Percentiles rank a stretch among this genome's conserved stretches.
Evolutionary conservation across 2,797 vertebrate genomes (phyloP).

Genomic region (Chelon auratus): DNA sequence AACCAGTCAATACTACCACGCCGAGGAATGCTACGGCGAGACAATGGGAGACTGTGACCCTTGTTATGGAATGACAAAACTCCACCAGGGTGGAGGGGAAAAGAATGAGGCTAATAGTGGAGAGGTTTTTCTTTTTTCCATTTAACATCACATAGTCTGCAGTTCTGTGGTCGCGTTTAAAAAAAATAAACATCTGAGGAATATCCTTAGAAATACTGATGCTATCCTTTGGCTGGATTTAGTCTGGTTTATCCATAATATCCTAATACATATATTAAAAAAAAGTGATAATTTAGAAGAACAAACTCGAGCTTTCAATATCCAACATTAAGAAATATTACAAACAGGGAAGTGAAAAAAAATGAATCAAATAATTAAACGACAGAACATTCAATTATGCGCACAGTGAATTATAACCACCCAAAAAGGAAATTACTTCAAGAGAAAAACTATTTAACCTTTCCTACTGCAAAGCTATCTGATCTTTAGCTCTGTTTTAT

Average conservation of each 20-base stretch:
- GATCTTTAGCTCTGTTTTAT: not conserved
- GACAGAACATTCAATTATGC: too few relatives aligned
- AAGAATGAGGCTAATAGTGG: not conserved
- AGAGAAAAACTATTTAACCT: not conserved
- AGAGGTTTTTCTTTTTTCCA: slow-evolving; percentile 1
- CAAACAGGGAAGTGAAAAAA: not conserved
- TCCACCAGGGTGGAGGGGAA: slow-evolving; percentile 33
- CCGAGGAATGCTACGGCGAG: slow-evolving; percentile 54
- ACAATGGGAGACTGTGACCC: slow-evolving; percentile 75
- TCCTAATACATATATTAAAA: not conserved
- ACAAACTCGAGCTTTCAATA: not conserved
- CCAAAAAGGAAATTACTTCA: not conserved
- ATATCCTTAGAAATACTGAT: not conserved
- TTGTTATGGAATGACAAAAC: slow-evolving; percentile 76
- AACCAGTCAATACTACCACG: slow-evolving; percentile 72
- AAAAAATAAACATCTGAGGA: slow-evolving; percentile 10
- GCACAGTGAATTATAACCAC: not conserved
- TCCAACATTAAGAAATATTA: not conserved
- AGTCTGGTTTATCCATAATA: slow-evolving; percentile 15
- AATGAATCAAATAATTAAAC: not conserved
- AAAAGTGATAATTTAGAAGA: not conserved
- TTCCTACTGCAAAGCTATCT: too few relatives aligned
- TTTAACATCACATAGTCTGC: slow-evolving; percentile 50
- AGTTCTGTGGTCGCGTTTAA: slow-evolving; percentile 9
- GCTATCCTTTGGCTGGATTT: not conserved